Base-by-base conservation (phyloP, 2,113 vertebrate species). In the Ia io region DNA sequence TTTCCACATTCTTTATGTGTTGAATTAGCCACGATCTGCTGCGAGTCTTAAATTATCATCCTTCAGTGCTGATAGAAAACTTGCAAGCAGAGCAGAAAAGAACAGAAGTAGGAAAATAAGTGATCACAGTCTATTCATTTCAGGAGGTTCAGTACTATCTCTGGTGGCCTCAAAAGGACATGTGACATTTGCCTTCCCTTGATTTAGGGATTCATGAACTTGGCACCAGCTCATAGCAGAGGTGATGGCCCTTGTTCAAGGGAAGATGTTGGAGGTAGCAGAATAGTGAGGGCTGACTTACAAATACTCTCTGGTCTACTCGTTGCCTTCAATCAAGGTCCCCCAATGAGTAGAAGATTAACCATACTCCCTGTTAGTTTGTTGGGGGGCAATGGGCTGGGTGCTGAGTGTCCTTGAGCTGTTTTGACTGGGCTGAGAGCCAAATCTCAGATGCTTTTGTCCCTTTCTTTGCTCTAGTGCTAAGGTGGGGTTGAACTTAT, bases 291-390 rank as follows among this genome's bases (percentile, higher is more conserved):
- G 23, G 37, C 18, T 91, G 51, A 65, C 59, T 91, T 59, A 84
- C 42, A 80, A 80, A 65, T 93, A 42, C 63, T 89, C 28, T 51
- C 77, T 86, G 84, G 37, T 51, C 22, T 44, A 53, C 32, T 65
- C 56, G 25, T 47, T 93, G 30, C 69, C 56, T 88, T 88, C 35
- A 89, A 49, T 61, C 23, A 69, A 23, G 37, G 56, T n/a, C 25
- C 70, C 22, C 17, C 49, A 61, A 70, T 44, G 61, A 88, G 44
- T 69, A 80, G 65, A 83, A 77, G 49, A 91, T 96, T 93, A 94
- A 92, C 53, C 44, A 82, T 20, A 71, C 40, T 79, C 61, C 25
- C 3, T 91, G 44, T 32, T 94, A 80, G 40, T 28, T 44, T 53
- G 63, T 20, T 71, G 40, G 11, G 18, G 37, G 23, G 5, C 1